Conservation (phyloP, 2,797 vertebrate species). For the Diglossa cyanea region DNA sequence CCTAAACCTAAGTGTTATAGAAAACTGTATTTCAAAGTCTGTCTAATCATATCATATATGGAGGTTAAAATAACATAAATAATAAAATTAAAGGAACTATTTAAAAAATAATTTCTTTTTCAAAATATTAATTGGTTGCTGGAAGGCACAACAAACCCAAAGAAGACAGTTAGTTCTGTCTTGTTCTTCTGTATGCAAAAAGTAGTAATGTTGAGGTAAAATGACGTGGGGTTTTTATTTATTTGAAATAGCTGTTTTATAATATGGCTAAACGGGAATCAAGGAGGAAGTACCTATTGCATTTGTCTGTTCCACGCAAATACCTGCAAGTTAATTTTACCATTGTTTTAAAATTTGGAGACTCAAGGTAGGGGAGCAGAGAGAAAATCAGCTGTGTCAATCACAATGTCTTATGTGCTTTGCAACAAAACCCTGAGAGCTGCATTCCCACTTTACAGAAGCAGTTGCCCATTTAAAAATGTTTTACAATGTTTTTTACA, state of each 20-base stretch:
- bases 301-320: not conserved
- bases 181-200: not conserved
- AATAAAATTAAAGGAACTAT: not conserved
- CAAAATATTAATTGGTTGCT: not conserved
- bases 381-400: not conserved
- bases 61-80: not conserved
- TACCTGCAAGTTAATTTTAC: not conserved
- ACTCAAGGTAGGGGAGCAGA: not conserved
- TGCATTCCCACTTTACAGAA: not conserved
- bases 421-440: not conserved
- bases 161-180: not conserved
- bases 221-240: not conserved
- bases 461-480: not conserved
- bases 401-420: not conserved
- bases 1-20: not conserved
- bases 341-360: not conserved
- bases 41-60: accelerated
- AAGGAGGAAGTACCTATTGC: not conserved
- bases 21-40: not conserved
- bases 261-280: not conserved
- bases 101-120: not conserved
- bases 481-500: not conserved
- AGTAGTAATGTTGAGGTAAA: not conserved
- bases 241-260: not conserved
- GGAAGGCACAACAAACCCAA: not conserved